Evolutionary conservation across 1,140 invertebrate species (phyloP).

Genomic region (Phocides pigmalion): DNA sequence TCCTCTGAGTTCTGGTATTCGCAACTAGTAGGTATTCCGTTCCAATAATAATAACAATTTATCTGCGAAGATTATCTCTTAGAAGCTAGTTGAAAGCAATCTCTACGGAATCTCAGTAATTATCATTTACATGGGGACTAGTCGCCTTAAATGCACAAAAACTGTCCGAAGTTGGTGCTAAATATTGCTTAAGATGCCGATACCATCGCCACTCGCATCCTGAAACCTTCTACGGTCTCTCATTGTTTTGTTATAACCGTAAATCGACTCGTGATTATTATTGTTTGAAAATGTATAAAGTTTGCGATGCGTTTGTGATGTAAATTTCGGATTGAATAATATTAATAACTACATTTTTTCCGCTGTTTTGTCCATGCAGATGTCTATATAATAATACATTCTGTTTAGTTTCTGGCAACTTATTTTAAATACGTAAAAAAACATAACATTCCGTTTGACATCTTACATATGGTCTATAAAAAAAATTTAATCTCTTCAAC

Average conservation of each 20-base stretch:
- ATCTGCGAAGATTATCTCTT: conserved; percentile 19
- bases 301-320: conserved; percentile 7
- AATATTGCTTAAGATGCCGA: conserved; percentile 26
- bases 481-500: too few relatives aligned
- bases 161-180: conserved; percentile 14
- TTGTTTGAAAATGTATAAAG: background rate
- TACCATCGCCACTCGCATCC: conserved; percentile 17
- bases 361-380: too few relatives aligned
- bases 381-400: too few relatives aligned
- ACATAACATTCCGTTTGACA: too few relatives aligned
- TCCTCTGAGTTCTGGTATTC: background rate
- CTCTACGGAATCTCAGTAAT: conserved; percentile 24
- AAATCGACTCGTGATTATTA: conserved; percentile 12
- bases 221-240: conserved; percentile 17
- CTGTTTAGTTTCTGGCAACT: too few relatives aligned
- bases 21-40: conserved; percentile 6
- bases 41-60: conserved; percentile 29
- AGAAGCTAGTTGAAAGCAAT: conserved; percentile 27
- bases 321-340: background rate
- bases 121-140: conserved; percentile 29
- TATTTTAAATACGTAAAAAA: too few relatives aligned
- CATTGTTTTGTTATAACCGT: conserved; percentile 15
- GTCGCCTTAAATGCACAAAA: conserved; percentile 32
- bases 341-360: background rate
- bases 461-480: too few relatives aligned